These are phyloP conservation scores for Propithecus deckenii DNA, from an alignment of 2,797 vertebrate species.

Conservation along the genomic window DNA sequence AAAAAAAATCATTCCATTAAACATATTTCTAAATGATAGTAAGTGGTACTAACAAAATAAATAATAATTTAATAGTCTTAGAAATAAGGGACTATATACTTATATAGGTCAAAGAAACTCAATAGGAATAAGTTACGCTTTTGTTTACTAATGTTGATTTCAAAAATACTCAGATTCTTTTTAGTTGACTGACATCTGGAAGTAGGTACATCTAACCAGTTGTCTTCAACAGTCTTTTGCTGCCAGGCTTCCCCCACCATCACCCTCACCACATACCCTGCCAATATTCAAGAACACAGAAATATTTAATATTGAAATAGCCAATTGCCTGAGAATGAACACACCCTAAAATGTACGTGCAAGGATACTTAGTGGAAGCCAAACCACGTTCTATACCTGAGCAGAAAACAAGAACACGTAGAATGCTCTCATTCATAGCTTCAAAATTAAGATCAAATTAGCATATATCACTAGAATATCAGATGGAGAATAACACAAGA, in stretches of 20 bases:
- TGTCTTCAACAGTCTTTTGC: conserved; percentile 37
- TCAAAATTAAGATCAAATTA: conserved; percentile 41
- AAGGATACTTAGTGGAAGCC: not conserved
- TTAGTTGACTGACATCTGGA: conserved; percentile 46
- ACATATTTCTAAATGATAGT: conserved; percentile 67
- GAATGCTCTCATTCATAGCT: conserved; percentile 3
- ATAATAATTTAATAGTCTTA: conserved; percentile 78
- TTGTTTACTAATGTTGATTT: conserved; percentile 65
- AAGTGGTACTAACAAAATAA: conserved; percentile 68
- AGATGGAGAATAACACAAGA: not conserved
- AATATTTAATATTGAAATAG: conserved; percentile 34
- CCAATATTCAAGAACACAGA: conserved; percentile 29
- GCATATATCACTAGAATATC: not conserved
- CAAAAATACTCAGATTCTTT: conserved; percentile 29
- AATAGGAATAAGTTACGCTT: conserved; percentile 63
- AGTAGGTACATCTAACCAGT: conserved; percentile 40
- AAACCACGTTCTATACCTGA: not conserved
- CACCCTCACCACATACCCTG: not conserved
- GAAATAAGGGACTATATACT: conserved; percentile 76
- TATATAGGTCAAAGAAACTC: conserved; percentile 71
- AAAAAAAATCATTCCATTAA: conserved; percentile 28
- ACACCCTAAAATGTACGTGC: not conserved
- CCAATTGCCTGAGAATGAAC: conserved; percentile 21
- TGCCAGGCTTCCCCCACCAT: not conserved
- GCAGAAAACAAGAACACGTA: not conserved